Conservation (phyloP, 2,888 invertebrate genomes). For the Chironomus tentans region DNA sequence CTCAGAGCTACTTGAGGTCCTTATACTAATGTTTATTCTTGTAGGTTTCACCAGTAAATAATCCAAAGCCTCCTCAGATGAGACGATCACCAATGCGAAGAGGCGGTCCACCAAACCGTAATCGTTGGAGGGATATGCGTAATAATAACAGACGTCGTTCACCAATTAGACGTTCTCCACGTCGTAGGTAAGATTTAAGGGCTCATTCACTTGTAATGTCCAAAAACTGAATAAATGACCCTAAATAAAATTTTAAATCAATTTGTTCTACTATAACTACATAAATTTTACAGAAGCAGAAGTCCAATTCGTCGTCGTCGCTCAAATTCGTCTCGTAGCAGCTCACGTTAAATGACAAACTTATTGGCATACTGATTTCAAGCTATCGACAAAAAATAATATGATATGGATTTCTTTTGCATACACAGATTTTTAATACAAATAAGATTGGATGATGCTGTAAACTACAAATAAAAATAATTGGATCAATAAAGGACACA, state of each 20-base stretch:
- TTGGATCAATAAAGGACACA: neutral
- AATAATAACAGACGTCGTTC: neutral
- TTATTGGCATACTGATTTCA: too few species aligned
- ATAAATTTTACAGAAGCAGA: conserved; percentile 29
- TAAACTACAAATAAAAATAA: neutral
- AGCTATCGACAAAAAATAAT: too few species aligned
- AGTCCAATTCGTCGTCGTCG: conserved; percentile 41
- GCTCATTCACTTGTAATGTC: neutral
- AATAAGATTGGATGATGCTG: neutral
- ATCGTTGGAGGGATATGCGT: neutral
- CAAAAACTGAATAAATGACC: too few species aligned
- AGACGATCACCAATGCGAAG: conserved; percentile 15
- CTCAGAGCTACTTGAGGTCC: too few species aligned
- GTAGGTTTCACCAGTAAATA: neutral
- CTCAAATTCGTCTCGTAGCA: conserved; percentile 40
- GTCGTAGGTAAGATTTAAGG: neutral
- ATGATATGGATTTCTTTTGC: neutral
- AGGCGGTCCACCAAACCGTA: neutral
- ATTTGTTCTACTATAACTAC: neutral
- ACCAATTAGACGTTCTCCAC: conserved; percentile 11
- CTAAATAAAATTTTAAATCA: too few species aligned
- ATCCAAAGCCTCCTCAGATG: conserved; percentile 1
- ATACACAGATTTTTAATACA: neutral
- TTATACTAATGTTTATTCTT: neutral
- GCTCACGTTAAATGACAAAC: conserved; percentile 33